Conservation (phyloP, 2,888 invertebrate species). For the Geophilus truncorum region DNA sequence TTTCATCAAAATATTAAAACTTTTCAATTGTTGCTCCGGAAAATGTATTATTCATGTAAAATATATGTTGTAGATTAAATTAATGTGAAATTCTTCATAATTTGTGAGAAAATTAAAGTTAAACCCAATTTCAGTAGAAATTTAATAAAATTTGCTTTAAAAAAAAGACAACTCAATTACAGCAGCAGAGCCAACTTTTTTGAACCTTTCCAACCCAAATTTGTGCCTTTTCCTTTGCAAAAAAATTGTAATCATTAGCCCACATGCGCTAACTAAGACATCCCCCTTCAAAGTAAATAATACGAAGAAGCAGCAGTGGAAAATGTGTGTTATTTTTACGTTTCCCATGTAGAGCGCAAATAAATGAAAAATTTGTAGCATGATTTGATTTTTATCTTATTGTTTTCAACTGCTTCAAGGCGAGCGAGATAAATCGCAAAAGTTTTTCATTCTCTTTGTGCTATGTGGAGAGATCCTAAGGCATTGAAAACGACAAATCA, state of each 20-base stretch:
- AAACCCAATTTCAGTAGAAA: no score
- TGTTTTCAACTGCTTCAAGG: conserved; percentile 21
- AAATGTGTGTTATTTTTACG: neutral
- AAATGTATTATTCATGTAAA: no score
- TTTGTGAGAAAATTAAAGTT: no score
- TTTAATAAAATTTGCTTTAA: no score
- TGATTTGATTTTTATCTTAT: conserved; percentile 25
- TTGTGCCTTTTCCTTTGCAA: neutral
- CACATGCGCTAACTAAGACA: neutral
- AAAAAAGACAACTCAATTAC: no score
- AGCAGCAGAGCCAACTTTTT: neutral
- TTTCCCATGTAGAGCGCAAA: neutral
- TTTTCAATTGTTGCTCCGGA: no score
- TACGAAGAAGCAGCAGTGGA: no score
- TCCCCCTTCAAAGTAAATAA: neutral
- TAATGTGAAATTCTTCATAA: no score
- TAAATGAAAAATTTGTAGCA: conserved; percentile 7
- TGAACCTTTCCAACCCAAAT: neutral
- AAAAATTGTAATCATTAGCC: neutral
- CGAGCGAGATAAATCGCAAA: conserved; percentile 22
- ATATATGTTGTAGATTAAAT: no score
- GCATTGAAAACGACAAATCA: conserved; percentile 7
- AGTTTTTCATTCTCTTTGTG: conserved; percentile 13
- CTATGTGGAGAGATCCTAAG: conserved; percentile 13
- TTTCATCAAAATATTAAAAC: no score